Base-by-base conservation (phyloP, 2,888 invertebrate genomes). In the Troides aeacus region DNA sequence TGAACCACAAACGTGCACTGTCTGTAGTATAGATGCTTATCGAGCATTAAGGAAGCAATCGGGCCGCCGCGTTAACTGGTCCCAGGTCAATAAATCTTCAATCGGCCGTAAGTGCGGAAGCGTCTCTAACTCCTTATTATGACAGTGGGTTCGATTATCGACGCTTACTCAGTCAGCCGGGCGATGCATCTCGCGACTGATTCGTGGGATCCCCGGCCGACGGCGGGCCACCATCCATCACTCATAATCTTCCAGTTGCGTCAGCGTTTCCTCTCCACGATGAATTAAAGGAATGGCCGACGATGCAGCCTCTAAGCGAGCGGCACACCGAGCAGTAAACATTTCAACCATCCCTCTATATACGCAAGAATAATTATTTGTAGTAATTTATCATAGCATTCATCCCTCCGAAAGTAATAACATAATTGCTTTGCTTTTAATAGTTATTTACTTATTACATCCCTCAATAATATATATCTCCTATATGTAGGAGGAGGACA, bases 211-310 rank as follows among this genome's bases (percentile, higher is more conserved):
- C 64, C 53, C 50, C 30, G 36, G 30, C 57, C 42, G 17, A 7
- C 56, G 8, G 30, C 61, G 62, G 36, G 36, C 17, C 23, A 76
- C 72, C 68, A 78, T 78, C 84, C 80, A 85, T 85, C 85, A 84
- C 78, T 78, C 74, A 76, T 81, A 80, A 84, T 84, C 83, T 78
- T 62, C 62, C 63, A 56, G 74, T 73, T 75, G 70, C 73, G 76
- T 77, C 77, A 77, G 71, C 62, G 75, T 77, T 78, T 77, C 80
- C 77, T 79, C 74, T 73, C 72, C 73, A 74, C 73, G 73, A 74
- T 72, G 61, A 70, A 71, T 71, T 76, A 75, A 21, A 72, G 63
- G 66, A 72, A 64, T 69, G 50, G 73, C 77, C 76, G 75, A 75
- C 72, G 74, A 75, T 74, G 64, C 61, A 61, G 71, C 30, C 30